These are phyloP conservation scores for Apteryx owenii DNA, from an alignment of 2,113 vertebrate species.

Conservation along the genomic window DNA sequence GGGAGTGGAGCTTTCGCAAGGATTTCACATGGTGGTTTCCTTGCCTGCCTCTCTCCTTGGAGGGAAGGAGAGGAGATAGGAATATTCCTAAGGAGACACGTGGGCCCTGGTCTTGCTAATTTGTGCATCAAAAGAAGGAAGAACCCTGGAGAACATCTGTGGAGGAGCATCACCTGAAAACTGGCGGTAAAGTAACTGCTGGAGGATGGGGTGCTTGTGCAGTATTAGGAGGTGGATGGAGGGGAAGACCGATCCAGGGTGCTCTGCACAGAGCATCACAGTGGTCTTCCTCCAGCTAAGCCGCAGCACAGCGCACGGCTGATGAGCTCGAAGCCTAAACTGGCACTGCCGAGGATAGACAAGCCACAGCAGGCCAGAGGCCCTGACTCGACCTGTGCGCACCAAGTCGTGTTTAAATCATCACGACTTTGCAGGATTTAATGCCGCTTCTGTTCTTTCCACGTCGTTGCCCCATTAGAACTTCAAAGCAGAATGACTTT, in stretches of 20 bases:
- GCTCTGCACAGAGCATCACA: neutral
- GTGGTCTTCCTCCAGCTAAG: neutral
- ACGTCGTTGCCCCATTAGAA: neutral
- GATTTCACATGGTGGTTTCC: too few species aligned
- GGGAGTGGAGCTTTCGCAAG: neutral
- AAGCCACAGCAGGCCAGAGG: neutral
- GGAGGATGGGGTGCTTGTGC: neutral
- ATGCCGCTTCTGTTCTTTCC: neutral
- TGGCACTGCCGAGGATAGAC: accelerated
- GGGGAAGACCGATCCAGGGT: neutral
- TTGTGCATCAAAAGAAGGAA: neutral
- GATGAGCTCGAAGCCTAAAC: accelerated
- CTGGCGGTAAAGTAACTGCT: neutral
- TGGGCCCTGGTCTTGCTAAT: neutral
- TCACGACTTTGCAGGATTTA: neutral
- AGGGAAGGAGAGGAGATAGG: neutral
- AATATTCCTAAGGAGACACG: neutral
- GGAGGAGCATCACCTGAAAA: neutral
- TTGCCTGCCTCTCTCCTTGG: neutral
- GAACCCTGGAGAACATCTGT: neutral
- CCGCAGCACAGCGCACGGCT: accelerated
- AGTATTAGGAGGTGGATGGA: neutral
- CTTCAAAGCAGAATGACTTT: neutral
- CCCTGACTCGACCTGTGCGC: neutral
- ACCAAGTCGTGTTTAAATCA: neutral